Evolutionary conservation across 2,888 invertebrate genomes (phyloP), one percentile per base, ranked within the genome.

Genomic region (Drosophila pseudotakahashii): DNA sequence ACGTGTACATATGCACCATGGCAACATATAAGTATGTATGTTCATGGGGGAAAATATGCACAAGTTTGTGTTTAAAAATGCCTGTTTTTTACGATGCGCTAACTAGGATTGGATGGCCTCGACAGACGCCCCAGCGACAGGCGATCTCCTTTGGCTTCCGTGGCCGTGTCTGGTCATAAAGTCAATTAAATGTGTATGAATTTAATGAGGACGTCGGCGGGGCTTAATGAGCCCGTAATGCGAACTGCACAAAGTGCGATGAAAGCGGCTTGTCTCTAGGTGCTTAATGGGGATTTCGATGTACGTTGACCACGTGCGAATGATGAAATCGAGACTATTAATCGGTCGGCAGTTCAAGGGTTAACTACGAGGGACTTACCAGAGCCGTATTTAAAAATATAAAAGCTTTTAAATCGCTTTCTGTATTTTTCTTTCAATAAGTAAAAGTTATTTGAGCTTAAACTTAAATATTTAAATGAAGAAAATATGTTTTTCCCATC

Each of bases 151-250:
- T 60, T 45, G 55, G 63, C 55, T 63, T 71, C 50, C 34, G 57
- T 57, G 72, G 59, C 55, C 64, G 53, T 61, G 53, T 66, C 78
- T 67, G 79, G 77, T 54, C 80, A 78, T 86, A 81, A 84, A 89
- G 86, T 82, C 89, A 89, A 89, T 89, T 89, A 89, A 89, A 83
- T 75, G 73, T 76, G 77, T 81, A 89, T 89, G 81, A 86, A 89
- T 78, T 83, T 77, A 84, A 78, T 79, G 78, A 77, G 73, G 41
- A 48, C 47, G 71, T 59, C 71, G 70, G 78, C 50, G 51, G 47
- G 48, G 80, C 78, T 73, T 82, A 82, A 85, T 85, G 80, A 73
- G 68, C 54, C 54, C 50, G 63, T 54, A 54, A 75, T 64, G 59
- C 50, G 23, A 23, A 53, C 23, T 55, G 50, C 58, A 23, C 37